Evolutionary conservation across 1,140 invertebrate species (phyloP), one percentile per base, ranked within the genome.

Genomic region (Lutraria rhynchaena): DNA sequence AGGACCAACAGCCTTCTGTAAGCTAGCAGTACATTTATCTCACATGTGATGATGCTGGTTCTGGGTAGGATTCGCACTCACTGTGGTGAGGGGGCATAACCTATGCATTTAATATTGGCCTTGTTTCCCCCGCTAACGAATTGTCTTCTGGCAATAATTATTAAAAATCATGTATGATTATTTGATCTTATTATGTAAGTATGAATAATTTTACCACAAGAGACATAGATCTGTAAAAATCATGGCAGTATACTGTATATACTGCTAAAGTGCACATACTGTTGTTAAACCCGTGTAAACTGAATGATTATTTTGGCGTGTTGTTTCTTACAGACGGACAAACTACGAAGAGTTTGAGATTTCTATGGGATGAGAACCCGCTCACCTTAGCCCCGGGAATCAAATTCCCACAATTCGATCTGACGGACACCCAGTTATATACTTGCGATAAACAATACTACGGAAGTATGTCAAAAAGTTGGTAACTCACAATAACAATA

Each of bases 321-420:
- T 15, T n/a, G 3, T 65, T 65, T 57, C 4, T 87, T 93, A 93
- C 89, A 98, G 97, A 98, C 93, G 97, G 96, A 0, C 98, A 99
- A 90, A 97, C 97, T 0, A 95, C 95, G n/a, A 94, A 95, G 78
- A 96, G 98, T 89, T 93, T 99, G 49, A 94, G 97, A n/a, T 98
- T 98, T 91, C 95, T 96, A 85, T 99, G 98, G 98, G 95, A 87
- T 58, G 71, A 82, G 0, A 37, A 73, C 1, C 84, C 84, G 13
- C 49, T 83, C 4, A 85, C 85, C 7, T 81, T 87, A 15, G 76
- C 84, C 5, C 65, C 83, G 27, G 83, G 85, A 27, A 85, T 90
- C 4, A 84, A 84, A 33, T 83, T 91, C 60, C 89, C 89, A 17
- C 90, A 92, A 82, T 92, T 92, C 67, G 83, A 85, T 57, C 83